Conservation (phyloP, 1,140 invertebrate species). For the Araneus ventricosus region DNA sequence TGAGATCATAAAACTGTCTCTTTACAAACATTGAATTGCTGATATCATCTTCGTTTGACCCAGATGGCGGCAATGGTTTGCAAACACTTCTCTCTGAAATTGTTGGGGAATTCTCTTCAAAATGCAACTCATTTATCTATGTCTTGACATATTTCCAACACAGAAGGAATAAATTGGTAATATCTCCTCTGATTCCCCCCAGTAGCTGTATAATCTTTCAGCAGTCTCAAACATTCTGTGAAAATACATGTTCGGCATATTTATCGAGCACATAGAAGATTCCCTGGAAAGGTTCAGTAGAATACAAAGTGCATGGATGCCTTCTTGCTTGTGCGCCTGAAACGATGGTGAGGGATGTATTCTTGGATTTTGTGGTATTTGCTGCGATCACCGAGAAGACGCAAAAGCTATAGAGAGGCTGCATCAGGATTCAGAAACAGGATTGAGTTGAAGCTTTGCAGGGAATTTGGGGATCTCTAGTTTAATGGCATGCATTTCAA, state of each 20-base stretch:
- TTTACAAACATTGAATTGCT: neutral
- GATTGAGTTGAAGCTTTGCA: neutral
- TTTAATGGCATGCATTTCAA: neutral
- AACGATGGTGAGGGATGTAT: constrained; percentile 1
- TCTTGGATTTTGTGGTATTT: constrained; percentile 26
- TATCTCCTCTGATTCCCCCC: constrained; percentile 9
- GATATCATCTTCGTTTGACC: neutral
- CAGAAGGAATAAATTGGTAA: neutral
- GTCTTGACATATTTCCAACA: constrained; percentile 20
- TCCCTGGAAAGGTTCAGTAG: neutral
- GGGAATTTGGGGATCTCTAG: neutral
- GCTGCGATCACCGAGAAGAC: neutral
- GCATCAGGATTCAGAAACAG: neutral
- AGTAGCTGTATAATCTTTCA: constrained; percentile 32
- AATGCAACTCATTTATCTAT: constrained; percentile 31
- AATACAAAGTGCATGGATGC: constrained; percentile 2
- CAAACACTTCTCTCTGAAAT: neutral
- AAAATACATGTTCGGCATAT: constrained; percentile 24
- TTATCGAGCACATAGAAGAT: neutral
- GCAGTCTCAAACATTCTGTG: constrained; percentile 20
- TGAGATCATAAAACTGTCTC: constrained; percentile 11
- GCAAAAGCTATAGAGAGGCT: neutral
- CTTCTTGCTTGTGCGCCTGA: neutral
- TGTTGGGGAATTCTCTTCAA: constrained; percentile 7
- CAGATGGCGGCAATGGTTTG: constrained; percentile 22